Conservation (phyloP, 1,140 invertebrate genomes). For the Melipona quadrifasciata region DNA sequence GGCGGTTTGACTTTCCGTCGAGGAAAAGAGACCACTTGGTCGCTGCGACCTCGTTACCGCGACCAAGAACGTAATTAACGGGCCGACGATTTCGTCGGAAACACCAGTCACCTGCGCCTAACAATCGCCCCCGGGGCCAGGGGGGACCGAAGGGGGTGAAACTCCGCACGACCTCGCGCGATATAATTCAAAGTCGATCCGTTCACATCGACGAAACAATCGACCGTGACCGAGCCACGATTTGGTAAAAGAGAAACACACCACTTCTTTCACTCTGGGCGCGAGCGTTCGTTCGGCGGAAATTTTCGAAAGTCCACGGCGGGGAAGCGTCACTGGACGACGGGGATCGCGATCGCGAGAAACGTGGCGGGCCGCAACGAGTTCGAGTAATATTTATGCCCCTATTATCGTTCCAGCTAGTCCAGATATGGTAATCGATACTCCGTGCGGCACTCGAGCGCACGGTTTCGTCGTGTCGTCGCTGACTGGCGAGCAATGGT, state of each 20-base stretch:
- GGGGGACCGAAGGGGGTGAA: no score
- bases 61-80: constrained; percentile 27
- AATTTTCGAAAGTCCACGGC: no score
- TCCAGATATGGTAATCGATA: constrained; percentile 38
- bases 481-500: not conserved
- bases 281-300: no score
- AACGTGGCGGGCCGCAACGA: not conserved
- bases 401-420: constrained; percentile 16
- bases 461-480: not conserved
- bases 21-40: not conserved
- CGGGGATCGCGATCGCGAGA: not conserved
- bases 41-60: constrained; percentile 20
- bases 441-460: not conserved
- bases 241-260: not conserved
- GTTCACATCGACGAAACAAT: not conserved
- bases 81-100: not conserved
- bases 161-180: not conserved
- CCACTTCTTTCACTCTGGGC: no score
- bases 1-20: not conserved
- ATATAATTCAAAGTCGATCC: not conserved
- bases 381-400: constrained; percentile 24
- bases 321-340: no score
- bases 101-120: not conserved
- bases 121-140: not conserved
- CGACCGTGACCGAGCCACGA: not conserved